A percentile compares a stretch with the other conserved stretches of the same genome.
Conservation (phyloP, 2,797 vertebrate genomes). For the Pangasius djambal region DNA sequence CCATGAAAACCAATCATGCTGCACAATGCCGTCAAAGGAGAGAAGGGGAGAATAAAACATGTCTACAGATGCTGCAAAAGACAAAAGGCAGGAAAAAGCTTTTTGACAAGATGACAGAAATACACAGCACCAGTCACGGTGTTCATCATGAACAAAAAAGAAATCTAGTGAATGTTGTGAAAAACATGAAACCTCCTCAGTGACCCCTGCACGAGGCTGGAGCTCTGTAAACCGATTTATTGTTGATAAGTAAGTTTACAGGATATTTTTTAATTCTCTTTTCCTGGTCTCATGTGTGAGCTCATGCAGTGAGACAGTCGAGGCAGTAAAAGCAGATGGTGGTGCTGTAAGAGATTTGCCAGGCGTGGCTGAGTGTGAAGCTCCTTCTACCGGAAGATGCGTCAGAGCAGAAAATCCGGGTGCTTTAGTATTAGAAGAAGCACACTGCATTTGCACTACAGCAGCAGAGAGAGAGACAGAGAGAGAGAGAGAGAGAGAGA, state of each 20-base stretch:
- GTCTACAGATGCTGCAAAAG: neutral
- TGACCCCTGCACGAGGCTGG: slow-evolving; percentile 30
- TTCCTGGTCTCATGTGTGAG: slow-evolving; percentile 20
- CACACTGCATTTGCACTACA: neutral
- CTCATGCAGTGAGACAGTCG: slow-evolving; percentile 33
- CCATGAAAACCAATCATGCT: slow-evolving; percentile 15
- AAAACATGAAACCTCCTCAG: slow-evolving; percentile 63
- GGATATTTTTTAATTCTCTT: slow-evolving; percentile 24
- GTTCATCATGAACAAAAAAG: slow-evolving; percentile 42
- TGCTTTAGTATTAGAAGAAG: neutral
- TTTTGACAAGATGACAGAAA: neutral
- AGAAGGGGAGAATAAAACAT: slow-evolving; percentile 7
- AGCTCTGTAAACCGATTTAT: slow-evolving; percentile 46
- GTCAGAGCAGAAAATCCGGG: neutral
- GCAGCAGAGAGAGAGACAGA: neutral
- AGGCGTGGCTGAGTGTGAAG: slow-evolving; percentile 48
- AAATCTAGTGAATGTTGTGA: slow-evolving; percentile 62
- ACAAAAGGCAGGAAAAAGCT: neutral
- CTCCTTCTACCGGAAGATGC: neutral
- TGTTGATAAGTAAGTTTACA: slow-evolving; percentile 46
- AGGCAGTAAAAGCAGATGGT: slow-evolving; percentile 50
- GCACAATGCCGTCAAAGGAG: neutral
- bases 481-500: no score
- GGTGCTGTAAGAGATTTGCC: slow-evolving; percentile 49
- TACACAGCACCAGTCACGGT: neutral